Conservation (phyloP, 2,797 vertebrate species). For the Pangasius mekongensis region DNA sequence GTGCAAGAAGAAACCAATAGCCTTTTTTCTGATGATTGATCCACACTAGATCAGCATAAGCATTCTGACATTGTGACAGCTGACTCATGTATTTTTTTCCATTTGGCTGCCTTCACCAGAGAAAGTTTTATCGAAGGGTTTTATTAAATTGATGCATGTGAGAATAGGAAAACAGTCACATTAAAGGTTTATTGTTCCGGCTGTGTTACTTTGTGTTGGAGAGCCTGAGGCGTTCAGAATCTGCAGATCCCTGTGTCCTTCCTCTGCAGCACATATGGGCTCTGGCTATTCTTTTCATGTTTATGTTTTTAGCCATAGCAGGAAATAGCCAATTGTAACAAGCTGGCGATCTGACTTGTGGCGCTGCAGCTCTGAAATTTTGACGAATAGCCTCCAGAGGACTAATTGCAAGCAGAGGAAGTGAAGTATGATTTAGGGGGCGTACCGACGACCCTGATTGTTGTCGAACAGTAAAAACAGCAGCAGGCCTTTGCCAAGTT, state of each 20-base stretch:
- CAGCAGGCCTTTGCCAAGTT: slow-evolving; percentile 16
- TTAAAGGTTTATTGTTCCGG: slow-evolving; percentile 29
- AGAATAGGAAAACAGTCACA: slow-evolving; percentile 25
- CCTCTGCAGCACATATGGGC: slow-evolving; percentile 28
- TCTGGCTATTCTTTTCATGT: slow-evolving; percentile 46
- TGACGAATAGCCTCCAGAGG: slow-evolving; percentile 73
- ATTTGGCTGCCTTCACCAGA: slow-evolving; percentile 34
- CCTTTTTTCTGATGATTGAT: slow-evolving; percentile 57
- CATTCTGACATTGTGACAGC: slow-evolving; percentile 43
- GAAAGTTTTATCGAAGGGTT: slow-evolving; percentile 53
- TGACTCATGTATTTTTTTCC: slow-evolving; percentile 49
- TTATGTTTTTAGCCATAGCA: slow-evolving; percentile 60
- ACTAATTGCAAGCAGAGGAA: slow-evolving; percentile 76
- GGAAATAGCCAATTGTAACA: slow-evolving; percentile 75
- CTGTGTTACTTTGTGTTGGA: neutral
- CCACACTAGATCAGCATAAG: slow-evolving; percentile 24
- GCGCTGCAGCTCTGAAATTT: slow-evolving; percentile 62
- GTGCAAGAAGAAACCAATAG: slow-evolving; percentile 62
- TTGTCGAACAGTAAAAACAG: slow-evolving; percentile 35
- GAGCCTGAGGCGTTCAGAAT: slow-evolving; percentile 1
- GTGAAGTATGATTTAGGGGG: slow-evolving; percentile 63
- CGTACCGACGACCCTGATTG: slow-evolving; percentile 19
- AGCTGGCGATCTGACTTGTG: slow-evolving; percentile 65
- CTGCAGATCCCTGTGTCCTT: slow-evolving; percentile 23
- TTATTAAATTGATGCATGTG: slow-evolving; percentile 50